These are phyloP conservation scores for Ostrea denselamellosa DNA, from an alignment of 1,140 invertebrate genomes.

Conservation along the genomic window DNA sequence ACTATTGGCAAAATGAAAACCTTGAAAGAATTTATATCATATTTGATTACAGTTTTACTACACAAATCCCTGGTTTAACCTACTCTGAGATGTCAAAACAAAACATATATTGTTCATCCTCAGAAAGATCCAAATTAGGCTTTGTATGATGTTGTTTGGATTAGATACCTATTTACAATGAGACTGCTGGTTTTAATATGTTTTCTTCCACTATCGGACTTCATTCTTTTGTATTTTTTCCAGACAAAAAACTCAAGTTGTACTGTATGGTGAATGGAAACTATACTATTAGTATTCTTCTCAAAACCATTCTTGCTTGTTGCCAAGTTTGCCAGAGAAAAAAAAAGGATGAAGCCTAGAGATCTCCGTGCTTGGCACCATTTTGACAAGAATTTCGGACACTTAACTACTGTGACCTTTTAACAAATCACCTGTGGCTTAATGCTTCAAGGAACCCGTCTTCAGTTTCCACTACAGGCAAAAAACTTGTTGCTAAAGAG, in stretches of 20 bases:
- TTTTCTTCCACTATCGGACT: background rate
- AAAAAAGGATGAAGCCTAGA: background rate
- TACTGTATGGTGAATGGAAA: background rate
- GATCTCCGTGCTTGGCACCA: background rate
- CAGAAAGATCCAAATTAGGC: slow-evolving; percentile 1
- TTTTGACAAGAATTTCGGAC: slow-evolving; percentile 11
- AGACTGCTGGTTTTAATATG: background rate
- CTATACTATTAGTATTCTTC: background rate
- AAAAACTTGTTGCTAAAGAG: slow-evolving; percentile 11
- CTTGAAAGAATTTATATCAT: slow-evolving; percentile 14
- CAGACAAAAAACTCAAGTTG: background rate
- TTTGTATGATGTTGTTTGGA: background rate
- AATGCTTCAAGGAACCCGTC: background rate
- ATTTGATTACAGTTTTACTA: slow-evolving; percentile 14
- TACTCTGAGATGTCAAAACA: slow-evolving; percentile 26
- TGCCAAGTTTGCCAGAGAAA: background rate
- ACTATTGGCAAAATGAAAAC: slow-evolving; percentile 1
- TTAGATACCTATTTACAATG: background rate
- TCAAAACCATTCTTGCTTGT: background rate
- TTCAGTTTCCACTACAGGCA: background rate
- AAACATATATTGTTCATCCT: background rate
- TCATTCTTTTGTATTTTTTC: background rate
- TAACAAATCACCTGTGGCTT: slow-evolving; percentile 5
- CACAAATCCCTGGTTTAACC: slow-evolving; percentile 21
- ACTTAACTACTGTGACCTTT: slow-evolving; percentile 22